These are phyloP conservation scores for Petrocephalus schoutedeni DNA, from an alignment of 2,797 vertebrate species.

Conservation along the genomic window DNA sequence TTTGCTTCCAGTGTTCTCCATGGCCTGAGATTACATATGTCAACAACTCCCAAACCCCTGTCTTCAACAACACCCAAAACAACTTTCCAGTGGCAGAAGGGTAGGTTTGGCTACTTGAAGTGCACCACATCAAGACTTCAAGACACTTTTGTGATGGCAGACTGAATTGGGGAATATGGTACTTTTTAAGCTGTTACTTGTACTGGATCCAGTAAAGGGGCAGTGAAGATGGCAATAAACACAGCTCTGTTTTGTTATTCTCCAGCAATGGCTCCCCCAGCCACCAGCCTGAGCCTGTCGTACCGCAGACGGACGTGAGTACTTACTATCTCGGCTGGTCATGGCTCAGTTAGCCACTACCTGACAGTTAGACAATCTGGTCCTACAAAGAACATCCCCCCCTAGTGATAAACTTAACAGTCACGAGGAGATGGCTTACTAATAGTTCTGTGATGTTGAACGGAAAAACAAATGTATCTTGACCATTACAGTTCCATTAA, in stretches of 20 bases:
- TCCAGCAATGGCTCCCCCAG: constrained; percentile 84
- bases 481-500: neutral
- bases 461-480: neutral
- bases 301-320: constrained; percentile 81
- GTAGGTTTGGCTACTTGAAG: constrained; percentile 56
- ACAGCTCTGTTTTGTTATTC: constrained; percentile 23
- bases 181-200: neutral
- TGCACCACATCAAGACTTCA: neutral
- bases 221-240: neutral
- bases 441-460: neutral
- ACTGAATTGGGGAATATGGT: neutral
- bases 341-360: neutral
- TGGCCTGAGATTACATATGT: constrained; percentile 90
- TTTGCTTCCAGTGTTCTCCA: constrained; percentile 74
- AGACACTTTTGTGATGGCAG: neutral
- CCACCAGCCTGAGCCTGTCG: constrained; percentile 86
- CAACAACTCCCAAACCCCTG: constrained; percentile 80
- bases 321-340: neutral
- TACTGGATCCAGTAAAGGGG: neutral
- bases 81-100: constrained; percentile 83
- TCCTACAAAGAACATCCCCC: neutral
- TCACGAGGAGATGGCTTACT: neutral
- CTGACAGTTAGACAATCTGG: neutral
- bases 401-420: neutral
- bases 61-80: constrained; percentile 85